Percentiles rank a stretch among this genome's conserved stretches.
Evolutionary conservation across 2,888 invertebrate species (phyloP).

Genomic region (Brassicogethes aeneus): DNA sequence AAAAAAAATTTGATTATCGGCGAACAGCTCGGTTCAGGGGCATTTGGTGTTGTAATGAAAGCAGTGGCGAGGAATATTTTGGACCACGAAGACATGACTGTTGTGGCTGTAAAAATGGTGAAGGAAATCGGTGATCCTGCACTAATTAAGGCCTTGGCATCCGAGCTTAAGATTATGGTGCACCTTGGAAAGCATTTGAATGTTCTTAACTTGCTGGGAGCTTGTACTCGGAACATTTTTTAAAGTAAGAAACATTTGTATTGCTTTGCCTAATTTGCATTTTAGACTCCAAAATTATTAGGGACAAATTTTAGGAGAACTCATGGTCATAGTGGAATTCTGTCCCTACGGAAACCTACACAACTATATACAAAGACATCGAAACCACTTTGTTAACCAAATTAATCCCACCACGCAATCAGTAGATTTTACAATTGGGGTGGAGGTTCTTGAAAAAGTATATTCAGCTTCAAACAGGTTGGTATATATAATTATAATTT

Average conservation of each 20-base stretch:
- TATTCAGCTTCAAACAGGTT: too few species aligned
- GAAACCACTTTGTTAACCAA: conserved; percentile 77
- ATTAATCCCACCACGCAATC: conserved; percentile 58
- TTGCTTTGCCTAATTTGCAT: too few species aligned
- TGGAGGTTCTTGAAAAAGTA: conserved; percentile 47
- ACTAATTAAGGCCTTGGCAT: conserved; percentile 78
- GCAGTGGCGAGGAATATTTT: conserved; percentile 72
- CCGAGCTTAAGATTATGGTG: conserved; percentile 92
- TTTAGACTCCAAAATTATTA: too few species aligned
- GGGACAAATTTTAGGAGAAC: conserved; percentile 57
- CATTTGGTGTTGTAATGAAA: conserved; percentile 91
- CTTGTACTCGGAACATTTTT: conserved; percentile 82
- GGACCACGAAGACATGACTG: conserved; percentile 62
- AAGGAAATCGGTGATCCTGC: conserved; percentile 77
- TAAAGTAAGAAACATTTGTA: too few species aligned
- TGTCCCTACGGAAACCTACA: conserved; percentile 89
- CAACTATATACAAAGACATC: conserved; percentile 74
- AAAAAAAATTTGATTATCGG: conserved; percentile 74
- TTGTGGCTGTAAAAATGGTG: conserved; percentile 94
- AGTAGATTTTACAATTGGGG: conserved; percentile 58
- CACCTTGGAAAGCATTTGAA: conserved; percentile 92
- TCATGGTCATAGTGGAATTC: conserved; percentile 90
- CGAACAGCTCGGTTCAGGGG: conserved; percentile 87
- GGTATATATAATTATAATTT: too few species aligned
- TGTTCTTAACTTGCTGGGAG: conserved; percentile 90